Percentiles rank a stretch among this genome's conserved stretches.
These are phyloP conservation scores for Aphodius granarius DNA, from an alignment of 2,888 invertebrate genomes.

Conservation along the genomic window DNA sequence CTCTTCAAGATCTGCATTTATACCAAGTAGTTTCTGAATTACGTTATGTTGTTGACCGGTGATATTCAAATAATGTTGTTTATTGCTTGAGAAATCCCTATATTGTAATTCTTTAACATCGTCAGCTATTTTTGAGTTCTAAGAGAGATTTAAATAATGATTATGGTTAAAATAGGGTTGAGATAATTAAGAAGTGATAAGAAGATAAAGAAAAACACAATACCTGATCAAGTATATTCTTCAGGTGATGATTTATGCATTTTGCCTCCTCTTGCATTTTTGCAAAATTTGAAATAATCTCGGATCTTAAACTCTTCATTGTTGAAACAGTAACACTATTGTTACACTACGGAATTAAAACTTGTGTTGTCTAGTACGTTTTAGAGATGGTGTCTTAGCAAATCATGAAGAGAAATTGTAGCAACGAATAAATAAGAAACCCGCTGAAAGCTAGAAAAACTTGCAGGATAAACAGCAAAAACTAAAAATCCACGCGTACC, in stretches of 20 bases:
- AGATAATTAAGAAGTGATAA: too few species aligned
- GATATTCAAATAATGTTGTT: conserved; percentile 12
- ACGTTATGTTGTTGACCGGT: conserved; percentile 3
- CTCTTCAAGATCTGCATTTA: conserved; percentile 17
- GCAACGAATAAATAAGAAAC: too few species aligned
- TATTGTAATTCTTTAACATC: not conserved
- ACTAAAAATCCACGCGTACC: not conserved
- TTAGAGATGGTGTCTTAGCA: too few species aligned
- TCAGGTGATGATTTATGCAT: not conserved
- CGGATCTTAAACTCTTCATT: not conserved
- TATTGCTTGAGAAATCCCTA: conserved; percentile 2
- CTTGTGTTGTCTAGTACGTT: too few species aligned
- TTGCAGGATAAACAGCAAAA: not conserved
- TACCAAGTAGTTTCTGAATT: conserved; percentile 13
- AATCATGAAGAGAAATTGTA: too few species aligned
- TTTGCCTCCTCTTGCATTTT: not conserved
- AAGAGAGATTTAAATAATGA: not conserved
- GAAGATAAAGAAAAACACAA: not conserved
- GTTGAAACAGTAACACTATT: not conserved
- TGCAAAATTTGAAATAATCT: not conserved
- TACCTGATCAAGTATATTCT: not conserved
- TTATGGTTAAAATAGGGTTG: too few species aligned
- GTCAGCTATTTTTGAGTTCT: conserved; percentile 6
- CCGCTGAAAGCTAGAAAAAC: too few species aligned
- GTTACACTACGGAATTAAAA: too few species aligned